Percentiles rank a stretch among this genome's conserved stretches.
Conservation (phyloP, 1,140 invertebrate genomes). For the Ceratosolen solmsi region DNA sequence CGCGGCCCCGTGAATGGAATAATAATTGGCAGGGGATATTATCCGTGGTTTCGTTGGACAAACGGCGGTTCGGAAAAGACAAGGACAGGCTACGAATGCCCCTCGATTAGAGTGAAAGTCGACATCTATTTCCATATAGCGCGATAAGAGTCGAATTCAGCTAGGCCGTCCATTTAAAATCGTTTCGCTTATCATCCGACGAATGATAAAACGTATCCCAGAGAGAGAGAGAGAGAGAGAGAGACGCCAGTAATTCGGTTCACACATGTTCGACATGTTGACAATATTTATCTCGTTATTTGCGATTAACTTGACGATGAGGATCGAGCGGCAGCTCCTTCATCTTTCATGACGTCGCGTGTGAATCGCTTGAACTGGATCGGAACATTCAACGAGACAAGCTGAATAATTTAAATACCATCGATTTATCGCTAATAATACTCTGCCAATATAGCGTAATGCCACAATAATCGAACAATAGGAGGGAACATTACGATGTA, state of each 20-base stretch:
- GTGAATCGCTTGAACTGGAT: background rate
- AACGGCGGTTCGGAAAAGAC: no score
- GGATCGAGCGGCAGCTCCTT: background rate
- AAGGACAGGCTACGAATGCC: background rate
- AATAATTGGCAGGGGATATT: background rate
- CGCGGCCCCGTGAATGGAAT: background rate
- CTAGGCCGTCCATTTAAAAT: background rate
- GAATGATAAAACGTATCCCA: background rate
- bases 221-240: background rate
- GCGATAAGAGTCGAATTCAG: background rate
- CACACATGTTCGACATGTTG: background rate
- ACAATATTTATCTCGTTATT: background rate
- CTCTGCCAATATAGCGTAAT: background rate
- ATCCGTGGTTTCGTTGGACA: background rate
- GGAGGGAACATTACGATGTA: no score
- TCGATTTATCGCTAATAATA: background rate
- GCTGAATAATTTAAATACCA: background rate
- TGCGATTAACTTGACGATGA: background rate
- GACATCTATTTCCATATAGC: background rate
- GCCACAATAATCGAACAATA: no score
- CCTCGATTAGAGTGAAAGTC: background rate
- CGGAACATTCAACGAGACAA: background rate
- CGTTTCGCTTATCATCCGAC: background rate
- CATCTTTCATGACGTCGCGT: background rate
- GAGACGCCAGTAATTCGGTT: background rate